Base-by-base conservation (phyloP, 2,888 invertebrate species). In the Dichetophora obliterata region DNA sequence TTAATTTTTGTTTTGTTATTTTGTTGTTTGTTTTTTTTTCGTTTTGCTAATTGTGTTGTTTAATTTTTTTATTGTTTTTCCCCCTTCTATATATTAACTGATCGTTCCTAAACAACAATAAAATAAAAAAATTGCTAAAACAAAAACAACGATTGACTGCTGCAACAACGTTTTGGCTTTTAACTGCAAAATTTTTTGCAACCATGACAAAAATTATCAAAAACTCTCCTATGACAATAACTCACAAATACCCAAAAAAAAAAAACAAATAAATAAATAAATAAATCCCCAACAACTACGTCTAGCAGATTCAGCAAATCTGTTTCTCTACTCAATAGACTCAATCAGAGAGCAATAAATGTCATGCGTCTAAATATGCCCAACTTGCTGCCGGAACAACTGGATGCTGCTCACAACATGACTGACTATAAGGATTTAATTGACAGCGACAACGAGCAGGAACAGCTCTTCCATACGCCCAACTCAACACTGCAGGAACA, bases 291-390 rank as follows among this genome's bases (percentile, higher is more conserved):
- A 69, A 78, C 68, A 75, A 63, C 65, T 68, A 81, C 65, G 78
- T 71, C 78, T 75, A 85, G 85, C 83, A 88, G 89, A 84, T 89
- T 89, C 85, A 88, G 87, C 86, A 89, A 89, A 88, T 89, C 90
- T 85, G 86, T 87, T 86, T 89, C 89, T 87, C 88, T 89, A 85
- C 86, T 88, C 82, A 89, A 87, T 88, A 89, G 88, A 86, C 87
- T 89, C 81, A 89, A 89, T 88, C 88, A 88, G 81, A 89, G 86
- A 86, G 86, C 88, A 78, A 82, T 87, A 78, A 88, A 86, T 80
- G 87, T 84, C 77, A 88, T 89, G 86, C 88, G 88, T 85, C 83
- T 89, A 81, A 87, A 86, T 84, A 89, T 89, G 82, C 87, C 89
- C 19, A 79, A 85, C 77, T 78, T 84, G 80, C 81, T 84, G 52